These are phyloP conservation scores for Champsocephalus gunnari DNA, from an alignment of 2,797 vertebrate genomes.

Conservation along the genomic window DNA sequence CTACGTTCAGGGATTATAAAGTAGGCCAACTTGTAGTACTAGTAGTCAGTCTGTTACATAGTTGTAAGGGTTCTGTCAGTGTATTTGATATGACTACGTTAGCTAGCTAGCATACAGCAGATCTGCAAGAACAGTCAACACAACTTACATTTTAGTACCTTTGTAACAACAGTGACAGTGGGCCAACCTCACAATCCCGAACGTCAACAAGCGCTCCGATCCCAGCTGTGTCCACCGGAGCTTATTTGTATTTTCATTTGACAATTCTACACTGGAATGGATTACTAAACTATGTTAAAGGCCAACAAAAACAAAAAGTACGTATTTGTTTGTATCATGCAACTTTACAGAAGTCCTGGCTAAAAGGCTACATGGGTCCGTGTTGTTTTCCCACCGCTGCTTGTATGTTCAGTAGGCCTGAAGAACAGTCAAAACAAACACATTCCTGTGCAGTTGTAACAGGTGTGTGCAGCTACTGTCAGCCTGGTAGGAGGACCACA, in stretches of 20 bases:
- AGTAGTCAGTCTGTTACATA: too few species aligned
- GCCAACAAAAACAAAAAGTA: not conserved
- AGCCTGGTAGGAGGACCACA: constrained; percentile 31
- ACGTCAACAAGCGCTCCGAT: too few species aligned
- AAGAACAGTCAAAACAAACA: constrained; percentile 54
- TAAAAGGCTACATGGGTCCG: constrained; percentile 8
- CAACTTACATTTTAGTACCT: too few species aligned
- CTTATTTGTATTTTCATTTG: not conserved
- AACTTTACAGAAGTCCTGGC: not conserved
- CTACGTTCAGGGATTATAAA: too few species aligned
- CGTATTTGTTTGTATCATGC: not conserved
- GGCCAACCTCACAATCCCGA: too few species aligned
- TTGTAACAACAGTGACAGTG: too few species aligned
- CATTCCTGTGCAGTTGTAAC: constrained; percentile 70
- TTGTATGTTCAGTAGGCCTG: constrained; percentile 29
- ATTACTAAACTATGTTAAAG: not conserved
- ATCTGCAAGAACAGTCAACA: too few species aligned
- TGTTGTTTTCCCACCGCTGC: constrained; percentile 10
- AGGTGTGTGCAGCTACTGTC: constrained; percentile 61
- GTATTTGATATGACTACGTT: too few species aligned
- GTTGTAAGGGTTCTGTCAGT: too few species aligned
- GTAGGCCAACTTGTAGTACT: too few species aligned
- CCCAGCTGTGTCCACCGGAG: too few species aligned
- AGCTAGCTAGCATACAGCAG: too few species aligned
- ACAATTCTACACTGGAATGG: not conserved